Evolutionary conservation across 92 coral and sea anemone species (phyloP).

Genomic region (Epizoanthus scotinus): DNA sequence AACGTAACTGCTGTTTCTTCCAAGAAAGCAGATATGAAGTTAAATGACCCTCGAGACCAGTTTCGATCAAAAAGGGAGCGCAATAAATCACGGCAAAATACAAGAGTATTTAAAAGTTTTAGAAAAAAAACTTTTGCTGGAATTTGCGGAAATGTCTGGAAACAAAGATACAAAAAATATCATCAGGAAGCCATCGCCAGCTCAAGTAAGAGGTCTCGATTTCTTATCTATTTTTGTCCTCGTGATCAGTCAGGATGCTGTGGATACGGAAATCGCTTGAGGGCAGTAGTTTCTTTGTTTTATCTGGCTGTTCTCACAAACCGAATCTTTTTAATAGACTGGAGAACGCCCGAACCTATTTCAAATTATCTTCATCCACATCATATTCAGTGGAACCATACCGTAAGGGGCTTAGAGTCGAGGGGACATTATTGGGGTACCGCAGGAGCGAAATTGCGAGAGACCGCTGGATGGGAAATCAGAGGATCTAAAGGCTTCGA

Average conservation of each 20-base stretch:
- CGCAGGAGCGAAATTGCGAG: constrained; percentile 65
- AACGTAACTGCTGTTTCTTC: too few relatives aligned
- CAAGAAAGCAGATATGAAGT: too few relatives aligned
- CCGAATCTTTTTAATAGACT: constrained; percentile 85
- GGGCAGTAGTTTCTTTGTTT: constrained; percentile 74
- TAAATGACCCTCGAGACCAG: too few relatives aligned
- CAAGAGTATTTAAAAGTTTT: neutral
- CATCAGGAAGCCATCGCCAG: constrained; percentile 56
- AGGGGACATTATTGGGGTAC: constrained; percentile 87
- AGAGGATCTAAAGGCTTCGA: constrained; percentile 60
- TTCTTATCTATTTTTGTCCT: constrained; percentile 77
- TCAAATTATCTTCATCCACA: constrained; percentile 71
- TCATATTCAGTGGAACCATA: constrained; percentile 84
- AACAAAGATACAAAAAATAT: constrained; percentile 64
- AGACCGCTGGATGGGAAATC: constrained; percentile 74
- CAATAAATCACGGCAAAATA: neutral
- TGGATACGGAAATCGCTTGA: constrained; percentile 90
- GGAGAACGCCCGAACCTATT: constrained; percentile 88
- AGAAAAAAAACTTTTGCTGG: neutral
- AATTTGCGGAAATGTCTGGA: constrained; percentile 81
- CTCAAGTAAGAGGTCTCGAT: constrained; percentile 45
- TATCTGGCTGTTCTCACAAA: constrained; percentile 82
- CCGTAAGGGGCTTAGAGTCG: constrained; percentile 61
- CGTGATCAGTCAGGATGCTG: constrained; percentile 78
- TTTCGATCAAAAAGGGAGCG: neutral